Conservation (phyloP, 2,888 invertebrate genomes). For the Drosophila birchii region DNA sequence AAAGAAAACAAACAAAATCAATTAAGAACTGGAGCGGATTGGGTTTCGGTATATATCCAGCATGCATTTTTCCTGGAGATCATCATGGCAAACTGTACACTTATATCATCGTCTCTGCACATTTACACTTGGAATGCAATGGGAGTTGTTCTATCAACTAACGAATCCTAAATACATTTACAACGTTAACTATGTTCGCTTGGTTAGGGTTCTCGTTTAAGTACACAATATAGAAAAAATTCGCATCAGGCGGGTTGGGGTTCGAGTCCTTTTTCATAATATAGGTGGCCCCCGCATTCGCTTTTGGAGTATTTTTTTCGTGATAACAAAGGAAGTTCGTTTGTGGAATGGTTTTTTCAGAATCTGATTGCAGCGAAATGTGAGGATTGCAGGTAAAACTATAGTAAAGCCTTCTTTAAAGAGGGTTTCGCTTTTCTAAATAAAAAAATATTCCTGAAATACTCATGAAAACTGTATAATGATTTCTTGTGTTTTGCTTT, state of each 20-base stretch:
- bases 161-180: constrained; percentile 33
- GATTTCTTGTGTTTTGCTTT: not conserved
- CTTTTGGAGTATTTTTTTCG: constrained; percentile 30
- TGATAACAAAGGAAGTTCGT: constrained; percentile 8
- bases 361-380: not conserved
- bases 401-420: not conserved
- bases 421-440: not conserved
- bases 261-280: constrained; percentile 29
- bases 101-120: constrained; percentile 5
- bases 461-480: not conserved
- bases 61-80: constrained; percentile 34
- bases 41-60: constrained; percentile 25
- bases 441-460: not conserved
- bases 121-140: constrained; percentile 34
- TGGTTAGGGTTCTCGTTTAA: constrained; percentile 26
- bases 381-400: not conserved
- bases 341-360: constrained; percentile 15
- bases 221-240: constrained; percentile 56
- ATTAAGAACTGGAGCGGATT: constrained; percentile 45
- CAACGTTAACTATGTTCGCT: constrained; percentile 36
- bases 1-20: constrained; percentile 33
- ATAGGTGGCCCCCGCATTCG: constrained; percentile 28
- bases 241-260: constrained; percentile 65
- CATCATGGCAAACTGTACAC: constrained; percentile 35
- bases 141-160: constrained; percentile 30